Evolutionary conservation across 2,113 vertebrate genomes (phyloP).

Genomic region (Craseonycteris thonglongyai): DNA sequence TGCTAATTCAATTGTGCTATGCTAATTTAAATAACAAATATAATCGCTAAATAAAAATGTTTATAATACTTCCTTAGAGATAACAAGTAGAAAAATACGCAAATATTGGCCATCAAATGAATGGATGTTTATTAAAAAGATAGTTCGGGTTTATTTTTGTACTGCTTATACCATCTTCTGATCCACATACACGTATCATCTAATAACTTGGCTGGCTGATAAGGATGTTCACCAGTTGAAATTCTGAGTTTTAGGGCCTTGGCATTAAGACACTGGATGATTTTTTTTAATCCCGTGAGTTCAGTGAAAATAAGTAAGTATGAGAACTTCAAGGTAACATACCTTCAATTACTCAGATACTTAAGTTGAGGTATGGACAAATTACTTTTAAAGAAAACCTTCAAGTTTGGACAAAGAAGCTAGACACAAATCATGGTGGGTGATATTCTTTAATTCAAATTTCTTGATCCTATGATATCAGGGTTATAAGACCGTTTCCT

Average conservation of each 20-base stretch:
- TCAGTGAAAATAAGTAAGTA: constrained; percentile 45
- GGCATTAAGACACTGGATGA: not conserved
- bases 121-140: not conserved
- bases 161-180: not conserved
- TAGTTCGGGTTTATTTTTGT: not conserved
- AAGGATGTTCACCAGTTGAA: not conserved
- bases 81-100: not conserved
- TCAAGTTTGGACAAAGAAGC: not conserved
- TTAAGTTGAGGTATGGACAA: not conserved
- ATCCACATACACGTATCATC: not conserved
- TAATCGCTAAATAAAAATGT: constrained; percentile 47
- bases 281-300: not conserved
- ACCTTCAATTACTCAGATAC: constrained; percentile 29
- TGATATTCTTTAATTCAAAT: not conserved
- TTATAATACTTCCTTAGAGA: constrained; percentile 36
- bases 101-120: not conserved
- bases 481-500: not conserved
- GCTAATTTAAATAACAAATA: constrained; percentile 46
- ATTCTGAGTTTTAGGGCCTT: not conserved
- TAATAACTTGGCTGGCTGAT: not conserved
- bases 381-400: not conserved
- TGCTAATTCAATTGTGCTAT: too few relatives aligned
- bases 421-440: not conserved
- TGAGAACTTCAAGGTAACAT: constrained; percentile 41
- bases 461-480: not conserved